A percentile compares a stretch with the other conserved stretches of the same genome.
These are phyloP conservation scores for Laticauda colubrina DNA, from an alignment of 2,113 vertebrate genomes.

Conservation along the genomic window DNA sequence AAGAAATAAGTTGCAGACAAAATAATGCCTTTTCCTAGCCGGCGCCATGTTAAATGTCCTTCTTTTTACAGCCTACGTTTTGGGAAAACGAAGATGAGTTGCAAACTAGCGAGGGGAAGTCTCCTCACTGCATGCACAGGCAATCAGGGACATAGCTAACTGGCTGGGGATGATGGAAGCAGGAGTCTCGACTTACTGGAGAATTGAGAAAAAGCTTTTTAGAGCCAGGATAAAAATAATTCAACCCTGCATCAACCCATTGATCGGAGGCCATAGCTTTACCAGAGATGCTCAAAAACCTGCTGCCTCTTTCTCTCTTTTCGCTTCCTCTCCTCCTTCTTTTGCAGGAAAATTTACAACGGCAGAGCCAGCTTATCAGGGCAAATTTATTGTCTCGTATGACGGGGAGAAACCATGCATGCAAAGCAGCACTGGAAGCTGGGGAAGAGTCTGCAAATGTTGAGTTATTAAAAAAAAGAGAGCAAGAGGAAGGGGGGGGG, in stretches of 20 bases:
- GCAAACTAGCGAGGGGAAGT: neutral
- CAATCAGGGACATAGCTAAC: neutral
- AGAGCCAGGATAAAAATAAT: neutral
- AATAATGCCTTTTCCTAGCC: neutral
- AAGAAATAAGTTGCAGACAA: neutral
- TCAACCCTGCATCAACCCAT: neutral
- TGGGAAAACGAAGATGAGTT: neutral
- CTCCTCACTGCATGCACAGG: neutral
- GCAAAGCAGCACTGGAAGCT: neutral
- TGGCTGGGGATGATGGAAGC: neutral
- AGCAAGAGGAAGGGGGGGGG: neutral
- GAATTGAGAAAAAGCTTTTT: neutral
- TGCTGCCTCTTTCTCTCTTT: neutral
- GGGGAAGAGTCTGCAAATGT: neutral
- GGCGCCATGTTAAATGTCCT: neutral
- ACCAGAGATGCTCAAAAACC: neutral
- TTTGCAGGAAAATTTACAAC: neutral
- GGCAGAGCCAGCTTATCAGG: neutral
- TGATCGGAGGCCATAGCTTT: neutral
- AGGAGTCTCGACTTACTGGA: neutral
- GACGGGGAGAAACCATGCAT: neutral
- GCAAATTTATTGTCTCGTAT: neutral
- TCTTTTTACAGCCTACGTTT: neutral
- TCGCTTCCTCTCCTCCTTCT: neutral
- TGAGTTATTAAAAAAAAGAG: neutral